Conservation (phyloP, 2,797 vertebrate species). For the Peromyscus melanophrys region DNA sequence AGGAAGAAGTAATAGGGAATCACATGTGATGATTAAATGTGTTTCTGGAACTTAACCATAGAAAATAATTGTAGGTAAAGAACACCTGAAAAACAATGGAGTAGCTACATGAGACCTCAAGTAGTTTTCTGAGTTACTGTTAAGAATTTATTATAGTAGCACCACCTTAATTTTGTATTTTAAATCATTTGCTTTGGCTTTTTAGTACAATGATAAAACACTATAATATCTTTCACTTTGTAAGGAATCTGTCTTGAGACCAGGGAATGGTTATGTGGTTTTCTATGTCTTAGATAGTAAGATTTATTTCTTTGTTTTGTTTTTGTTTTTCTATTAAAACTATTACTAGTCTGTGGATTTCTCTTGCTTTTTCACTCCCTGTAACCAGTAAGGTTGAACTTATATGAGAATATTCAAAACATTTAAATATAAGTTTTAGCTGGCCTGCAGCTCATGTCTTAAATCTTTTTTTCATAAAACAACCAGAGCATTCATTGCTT, state of each 20-base stretch:
- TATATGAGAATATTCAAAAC: conserved; percentile 42
- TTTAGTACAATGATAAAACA: not conserved
- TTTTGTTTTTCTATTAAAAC: not conserved
- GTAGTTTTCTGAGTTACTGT: not conserved
- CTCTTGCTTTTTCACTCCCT: not conserved
- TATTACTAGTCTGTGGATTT: not conserved
- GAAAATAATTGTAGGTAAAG: not conserved
- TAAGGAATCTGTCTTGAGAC: not conserved
- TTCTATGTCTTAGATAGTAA: not conserved
- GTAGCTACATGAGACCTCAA: not conserved
- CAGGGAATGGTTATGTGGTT: not conserved
- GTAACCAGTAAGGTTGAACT: conserved; percentile 16
- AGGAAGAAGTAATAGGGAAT: not conserved
- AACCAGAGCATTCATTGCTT: conserved; percentile 43
- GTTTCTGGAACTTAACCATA: not conserved
- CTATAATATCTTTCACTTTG: not conserved
- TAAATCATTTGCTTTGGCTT: not conserved
- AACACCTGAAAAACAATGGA: not conserved
- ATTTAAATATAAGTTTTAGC: conserved; percentile 69
- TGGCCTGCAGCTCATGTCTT: conserved; percentile 26
- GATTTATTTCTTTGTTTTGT: not conserved
- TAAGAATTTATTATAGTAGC: not conserved
- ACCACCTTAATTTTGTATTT: not conserved
- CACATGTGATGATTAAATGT: not conserved
- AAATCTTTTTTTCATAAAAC: conserved; percentile 58